These are phyloP conservation scores for Melanchra persicariae DNA, from an alignment of 2,888 invertebrate species.

Conservation along the genomic window DNA sequence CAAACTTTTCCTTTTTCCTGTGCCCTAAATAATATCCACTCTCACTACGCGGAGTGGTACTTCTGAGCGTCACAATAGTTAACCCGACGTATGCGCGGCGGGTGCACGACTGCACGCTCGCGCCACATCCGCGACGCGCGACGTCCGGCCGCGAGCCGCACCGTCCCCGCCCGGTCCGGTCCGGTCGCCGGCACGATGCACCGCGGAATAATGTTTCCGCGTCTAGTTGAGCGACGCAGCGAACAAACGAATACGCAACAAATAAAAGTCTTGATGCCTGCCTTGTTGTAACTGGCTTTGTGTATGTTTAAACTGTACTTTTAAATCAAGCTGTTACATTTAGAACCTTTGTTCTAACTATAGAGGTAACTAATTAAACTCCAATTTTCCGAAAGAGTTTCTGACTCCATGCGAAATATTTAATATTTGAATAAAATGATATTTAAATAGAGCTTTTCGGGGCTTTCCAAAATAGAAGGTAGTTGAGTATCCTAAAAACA, in stretches of 20 bases:
- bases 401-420: too few species aligned
- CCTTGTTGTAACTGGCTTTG: constrained; percentile 22
- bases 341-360: not conserved
- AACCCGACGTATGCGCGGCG: constrained; percentile 6
- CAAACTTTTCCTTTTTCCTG: not conserved
- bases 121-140: constrained; percentile 11
- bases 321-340: not conserved
- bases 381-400: too few species aligned
- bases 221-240: constrained; percentile 61
- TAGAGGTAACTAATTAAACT: too few species aligned
- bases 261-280: constrained; percentile 36
- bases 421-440: too few species aligned
- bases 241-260: constrained; percentile 37
- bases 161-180: not conserved
- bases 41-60: not conserved
- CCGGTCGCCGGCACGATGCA: constrained; percentile 38
- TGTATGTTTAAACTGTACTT: constrained; percentile 13
- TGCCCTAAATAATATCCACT: not conserved
- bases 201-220: constrained; percentile 64
- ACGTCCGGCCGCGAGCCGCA: constrained; percentile 5
- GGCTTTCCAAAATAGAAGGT: not conserved
- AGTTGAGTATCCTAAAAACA: too few species aligned
- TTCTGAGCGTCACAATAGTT: constrained; percentile 12
- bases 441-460: too few species aligned
- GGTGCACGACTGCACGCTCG: not conserved